Conservation (phyloP, 2,797 vertebrate genomes). For the Acrossocheilus wenchowensis region DNA sequence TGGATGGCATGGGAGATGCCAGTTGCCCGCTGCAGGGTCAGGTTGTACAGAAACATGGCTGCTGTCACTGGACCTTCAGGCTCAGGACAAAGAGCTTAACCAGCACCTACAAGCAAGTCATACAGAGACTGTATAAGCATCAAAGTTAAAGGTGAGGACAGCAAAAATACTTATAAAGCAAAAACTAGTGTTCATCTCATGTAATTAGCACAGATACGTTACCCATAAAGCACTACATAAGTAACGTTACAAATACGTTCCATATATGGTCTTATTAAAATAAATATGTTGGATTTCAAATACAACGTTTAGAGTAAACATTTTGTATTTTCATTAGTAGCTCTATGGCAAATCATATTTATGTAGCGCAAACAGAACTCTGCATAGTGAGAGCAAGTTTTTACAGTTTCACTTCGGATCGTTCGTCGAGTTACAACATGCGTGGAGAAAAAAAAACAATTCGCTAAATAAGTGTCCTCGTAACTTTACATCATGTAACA, state of each 20-base stretch:
- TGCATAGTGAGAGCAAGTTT: not conserved
- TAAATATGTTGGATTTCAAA: not conserved
- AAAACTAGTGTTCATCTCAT: not conserved
- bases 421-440: not conserved
- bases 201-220: not conserved
- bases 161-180: not conserved
- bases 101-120: slow-evolving; percentile 55
- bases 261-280: not conserved
- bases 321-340: not conserved
- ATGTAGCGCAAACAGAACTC: not conserved
- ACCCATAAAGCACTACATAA: not conserved
- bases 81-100: slow-evolving; percentile 55
- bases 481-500: not conserved
- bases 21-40: slow-evolving; percentile 94
- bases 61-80: slow-evolving; percentile 56
- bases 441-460: not conserved
- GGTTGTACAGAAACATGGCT: slow-evolving; percentile 96
- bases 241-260: not conserved
- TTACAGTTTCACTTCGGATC: not conserved
- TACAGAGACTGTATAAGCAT: not conserved
- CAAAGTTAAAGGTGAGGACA: not conserved
- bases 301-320: not conserved
- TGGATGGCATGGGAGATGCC: slow-evolving; percentile 98
- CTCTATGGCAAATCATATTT: not conserved
- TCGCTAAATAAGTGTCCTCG: not conserved